Percentiles rank a stretch among this genome's conserved stretches.
Conservation (phyloP, 2,113 vertebrate species). For the Capreolus pygargus region DNA sequence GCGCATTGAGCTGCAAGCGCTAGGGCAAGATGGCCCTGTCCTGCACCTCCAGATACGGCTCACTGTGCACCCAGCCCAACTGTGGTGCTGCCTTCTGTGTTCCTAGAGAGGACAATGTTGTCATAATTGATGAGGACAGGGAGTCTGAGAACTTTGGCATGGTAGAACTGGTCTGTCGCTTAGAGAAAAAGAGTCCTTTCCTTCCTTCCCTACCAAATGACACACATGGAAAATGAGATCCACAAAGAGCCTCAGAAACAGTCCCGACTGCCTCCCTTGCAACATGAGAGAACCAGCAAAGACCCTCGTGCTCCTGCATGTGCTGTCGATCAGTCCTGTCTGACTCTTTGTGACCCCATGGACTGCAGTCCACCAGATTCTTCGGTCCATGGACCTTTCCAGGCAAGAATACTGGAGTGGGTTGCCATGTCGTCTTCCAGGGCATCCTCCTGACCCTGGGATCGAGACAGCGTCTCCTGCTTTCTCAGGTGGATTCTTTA, state of each 20-base stretch:
- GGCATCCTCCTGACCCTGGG: neutral
- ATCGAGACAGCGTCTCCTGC: neutral
- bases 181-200: neutral
- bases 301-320: neutral
- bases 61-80: too few species aligned
- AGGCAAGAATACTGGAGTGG: neutral
- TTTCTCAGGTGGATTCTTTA: neutral
- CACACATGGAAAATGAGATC: neutral
- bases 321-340: neutral
- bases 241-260: neutral
- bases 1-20: neutral
- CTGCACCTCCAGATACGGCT: neutral
- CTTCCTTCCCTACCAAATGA: neutral
- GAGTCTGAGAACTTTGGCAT: neutral
- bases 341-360: neutral
- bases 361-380: neutral
- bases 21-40: rapidly evolving
- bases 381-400: neutral
- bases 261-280: too few species aligned
- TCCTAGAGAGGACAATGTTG: neutral
- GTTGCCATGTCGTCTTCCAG: neutral
- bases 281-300: neutral
- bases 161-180: neutral
- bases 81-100: neutral
- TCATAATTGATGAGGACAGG: neutral